phyloP scores from a whole-genome alignment of 2,113 vertebrate genomes.

The Eulemur macaco region DNA sequence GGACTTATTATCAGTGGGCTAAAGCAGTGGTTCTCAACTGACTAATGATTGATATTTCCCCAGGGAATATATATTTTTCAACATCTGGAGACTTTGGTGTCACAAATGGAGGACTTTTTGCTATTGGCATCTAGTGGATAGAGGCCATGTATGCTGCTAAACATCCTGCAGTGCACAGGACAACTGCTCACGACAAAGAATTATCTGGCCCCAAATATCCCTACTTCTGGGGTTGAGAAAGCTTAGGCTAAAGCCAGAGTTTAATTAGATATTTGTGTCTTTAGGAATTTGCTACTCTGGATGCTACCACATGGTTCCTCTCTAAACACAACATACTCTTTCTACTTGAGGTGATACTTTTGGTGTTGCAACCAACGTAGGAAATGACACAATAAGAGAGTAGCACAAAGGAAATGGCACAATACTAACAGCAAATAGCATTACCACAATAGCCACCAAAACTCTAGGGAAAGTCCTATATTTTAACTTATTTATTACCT shows the following conservation, averaged over 20 bases:
- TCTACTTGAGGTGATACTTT: background rate
- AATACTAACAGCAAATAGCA: background rate
- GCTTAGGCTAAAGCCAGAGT: background rate
- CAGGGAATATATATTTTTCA: background rate
- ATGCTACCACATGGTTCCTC: background rate
- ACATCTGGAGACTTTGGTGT: background rate
- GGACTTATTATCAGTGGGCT: background rate
- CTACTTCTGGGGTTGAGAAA: background rate
- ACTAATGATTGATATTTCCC: background rate
- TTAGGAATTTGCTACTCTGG: background rate
- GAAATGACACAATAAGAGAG: background rate
- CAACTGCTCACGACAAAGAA: background rate
- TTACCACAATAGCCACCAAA: background rate
- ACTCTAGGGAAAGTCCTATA: background rate
- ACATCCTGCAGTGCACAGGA: background rate
- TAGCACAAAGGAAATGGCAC: background rate
- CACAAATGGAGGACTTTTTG: background rate
- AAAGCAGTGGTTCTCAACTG: background rate
- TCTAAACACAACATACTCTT: background rate
- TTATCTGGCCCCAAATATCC: background rate
- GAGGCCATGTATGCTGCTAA: background rate
- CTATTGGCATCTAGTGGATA: background rate
- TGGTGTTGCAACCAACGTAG: background rate
- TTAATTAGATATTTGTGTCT: background rate
- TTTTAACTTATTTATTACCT: background rate